Evolutionary conservation across 1,140 invertebrate genomes (phyloP).

Genomic region (Zaprionus tsacasi): DNA sequence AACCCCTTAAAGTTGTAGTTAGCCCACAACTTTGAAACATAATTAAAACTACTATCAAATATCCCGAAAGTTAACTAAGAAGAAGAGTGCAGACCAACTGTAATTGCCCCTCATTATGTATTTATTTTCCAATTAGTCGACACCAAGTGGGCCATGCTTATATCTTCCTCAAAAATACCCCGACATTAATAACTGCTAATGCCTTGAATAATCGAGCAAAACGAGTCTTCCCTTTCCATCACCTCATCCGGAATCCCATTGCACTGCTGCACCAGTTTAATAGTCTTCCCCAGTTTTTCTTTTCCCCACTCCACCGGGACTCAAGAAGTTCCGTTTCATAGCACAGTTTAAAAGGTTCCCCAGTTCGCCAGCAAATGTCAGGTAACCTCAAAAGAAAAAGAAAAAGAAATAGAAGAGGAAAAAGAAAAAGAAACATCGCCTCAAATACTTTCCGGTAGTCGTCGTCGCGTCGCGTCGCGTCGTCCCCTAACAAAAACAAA

Average conservation of each 20-base stretch:
- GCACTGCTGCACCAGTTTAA: slow-evolving; percentile 68
- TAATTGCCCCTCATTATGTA: slow-evolving; percentile 18
- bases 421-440: slow-evolving; percentile 50
- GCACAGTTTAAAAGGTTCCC: slow-evolving; percentile 55
- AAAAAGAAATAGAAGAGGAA: slow-evolving; percentile 26
- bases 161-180: slow-evolving; percentile 33
- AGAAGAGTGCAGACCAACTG: neutral
- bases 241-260: slow-evolving; percentile 17
- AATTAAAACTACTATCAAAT: neutral
- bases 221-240: neutral
- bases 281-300: slow-evolving; percentile 33
- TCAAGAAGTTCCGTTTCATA: slow-evolving; percentile 35
- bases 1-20: no score
- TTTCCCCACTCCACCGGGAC: slow-evolving; percentile 3
- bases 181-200: slow-evolving; percentile 61
- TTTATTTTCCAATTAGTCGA: slow-evolving; percentile 31
- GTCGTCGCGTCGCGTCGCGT: slow-evolving; percentile 37
- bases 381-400: slow-evolving; percentile 67
- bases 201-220: slow-evolving; percentile 6
- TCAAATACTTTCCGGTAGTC: slow-evolving; percentile 70
- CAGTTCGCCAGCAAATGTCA: slow-evolving; percentile 44
- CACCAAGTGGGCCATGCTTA: neutral
- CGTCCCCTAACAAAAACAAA: slow-evolving; percentile 42
- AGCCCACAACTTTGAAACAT: neutral
- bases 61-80: neutral